Evolutionary conservation across 2,888 invertebrate genomes (phyloP), one percentile per base, ranked within the genome.

Genomic region (Drosophila parthenogenetica): DNA sequence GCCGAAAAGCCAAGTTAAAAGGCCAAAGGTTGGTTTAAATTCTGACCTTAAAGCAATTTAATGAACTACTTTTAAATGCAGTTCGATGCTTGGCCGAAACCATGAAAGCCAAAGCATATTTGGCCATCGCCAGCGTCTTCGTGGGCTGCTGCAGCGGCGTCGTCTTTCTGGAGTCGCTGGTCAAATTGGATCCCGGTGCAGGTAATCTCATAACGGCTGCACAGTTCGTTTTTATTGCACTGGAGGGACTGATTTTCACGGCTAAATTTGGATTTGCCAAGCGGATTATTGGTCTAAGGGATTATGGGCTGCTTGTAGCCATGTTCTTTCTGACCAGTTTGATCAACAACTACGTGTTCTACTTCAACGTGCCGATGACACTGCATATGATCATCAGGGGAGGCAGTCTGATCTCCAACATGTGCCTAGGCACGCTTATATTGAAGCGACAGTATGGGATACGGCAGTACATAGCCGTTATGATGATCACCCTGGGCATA

Each of bases 301-400:
- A 96, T 81, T 99, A 99, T 91, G 90, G 95, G 3, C 92, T 95
- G 42, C 93, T 99, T 59, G 98, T 99, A 0, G 93, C 94, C 3
- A 96, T 98, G 93, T 99, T 99, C 92, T 99, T 98, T 93, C 93
- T 97, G 0, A 95, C 96, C 14, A 99, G 97, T 92, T 96, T 98
- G 1, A 95, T 96, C 69, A 98, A 98, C 90, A 99, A 99, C 92
- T 97, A 97, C 93, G 98, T 98, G 0, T 97, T 99, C 88, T 95
- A 96, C 90, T 98, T 98, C 90, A 98, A 99, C 91, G 98, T 99
- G 87, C 96, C 99, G 0, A 98, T 99, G 95, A 99, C 99, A 0
- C 93, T 99, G 37, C 99, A 99, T 91, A 98, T 99, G 96, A 99
- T 99, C 90, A 99, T 99, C 92, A 94, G 99, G 93, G 96, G 89